A percentile compares a stretch with the other conserved stretches of the same genome.
phyloP scores from a whole-genome alignment of 2,888 invertebrate species.

The Tupiocoris notatus region DNA sequence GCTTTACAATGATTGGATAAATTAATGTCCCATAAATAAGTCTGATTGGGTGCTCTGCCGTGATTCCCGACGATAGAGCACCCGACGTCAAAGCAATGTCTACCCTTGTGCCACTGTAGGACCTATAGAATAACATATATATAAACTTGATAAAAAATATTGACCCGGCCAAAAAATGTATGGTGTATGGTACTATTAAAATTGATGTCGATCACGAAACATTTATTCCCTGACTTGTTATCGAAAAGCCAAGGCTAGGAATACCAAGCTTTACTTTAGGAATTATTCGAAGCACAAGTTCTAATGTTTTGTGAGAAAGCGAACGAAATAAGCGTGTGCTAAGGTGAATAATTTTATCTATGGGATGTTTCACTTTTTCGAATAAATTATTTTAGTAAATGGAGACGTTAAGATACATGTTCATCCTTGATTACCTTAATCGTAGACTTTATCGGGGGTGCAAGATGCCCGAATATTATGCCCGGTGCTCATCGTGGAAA shows the following conservation, averaged over 20 bases:
- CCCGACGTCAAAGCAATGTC: not conserved
- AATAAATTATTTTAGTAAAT: not conserved
- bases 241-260: not conserved
- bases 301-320: too few species aligned
- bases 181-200: not conserved
- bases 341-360: too few species aligned
- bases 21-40: too few species aligned
- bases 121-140: not conserved
- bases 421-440: not conserved
- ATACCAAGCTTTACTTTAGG: too few species aligned
- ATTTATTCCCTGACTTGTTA: not conserved
- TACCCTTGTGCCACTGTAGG: not conserved
- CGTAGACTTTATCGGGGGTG: too few species aligned
- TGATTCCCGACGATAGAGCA: slow-evolving; percentile 28
- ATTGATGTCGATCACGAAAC: not conserved
- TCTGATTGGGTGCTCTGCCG: slow-evolving; percentile 15
- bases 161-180: too few species aligned
- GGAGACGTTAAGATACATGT: not conserved
- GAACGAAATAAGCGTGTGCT: not conserved
- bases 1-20: too few species aligned
- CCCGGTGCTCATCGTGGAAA: too few species aligned
- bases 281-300: not conserved
- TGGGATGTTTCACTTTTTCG: not conserved
- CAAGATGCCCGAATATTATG: too few species aligned
- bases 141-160: too few species aligned